Evolutionary conservation across 2,113 vertebrate species (phyloP).

Genomic region (Probosciger aterrimus): DNA sequence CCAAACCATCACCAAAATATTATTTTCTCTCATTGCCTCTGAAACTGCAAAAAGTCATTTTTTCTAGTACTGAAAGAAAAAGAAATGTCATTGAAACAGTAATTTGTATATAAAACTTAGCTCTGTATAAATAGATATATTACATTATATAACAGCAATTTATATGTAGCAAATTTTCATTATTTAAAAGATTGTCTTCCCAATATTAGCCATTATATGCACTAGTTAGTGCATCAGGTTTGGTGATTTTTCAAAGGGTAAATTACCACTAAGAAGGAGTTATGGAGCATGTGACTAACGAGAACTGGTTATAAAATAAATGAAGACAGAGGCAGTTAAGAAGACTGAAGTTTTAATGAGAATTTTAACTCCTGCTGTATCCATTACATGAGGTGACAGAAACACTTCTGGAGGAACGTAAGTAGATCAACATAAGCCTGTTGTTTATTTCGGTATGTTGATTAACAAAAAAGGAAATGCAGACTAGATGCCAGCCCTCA

Average conservation of each 20-base stretch:
- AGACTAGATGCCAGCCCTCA: not conserved
- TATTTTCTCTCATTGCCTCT: not conserved
- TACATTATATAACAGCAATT: not conserved
- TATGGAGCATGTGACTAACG: not conserved
- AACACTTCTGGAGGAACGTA: not conserved
- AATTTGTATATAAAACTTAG: not conserved
- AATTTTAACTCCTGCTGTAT: not conserved
- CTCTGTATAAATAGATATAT: not conserved
- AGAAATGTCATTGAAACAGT: not conserved
- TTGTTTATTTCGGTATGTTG: not conserved
- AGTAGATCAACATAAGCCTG: not conserved
- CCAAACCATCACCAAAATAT: not conserved
- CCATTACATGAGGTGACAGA: not conserved
- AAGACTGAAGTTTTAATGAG: not conserved
- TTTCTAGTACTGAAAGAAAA: not conserved
- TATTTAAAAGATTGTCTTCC: not conserved
- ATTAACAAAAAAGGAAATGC: not conserved
- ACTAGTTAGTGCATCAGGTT: not conserved
- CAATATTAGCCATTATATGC: not conserved
- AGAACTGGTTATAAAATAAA: not conserved
- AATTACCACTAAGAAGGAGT: not conserved
- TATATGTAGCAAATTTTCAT: not conserved
- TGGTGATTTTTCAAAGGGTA: not conserved
- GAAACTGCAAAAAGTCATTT: not conserved
- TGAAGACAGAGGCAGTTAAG: not conserved